Evolutionary conservation across 1,140 invertebrate species (phyloP), one percentile per base, ranked within the genome.

Genomic region (Drosophila albomicans): DNA sequence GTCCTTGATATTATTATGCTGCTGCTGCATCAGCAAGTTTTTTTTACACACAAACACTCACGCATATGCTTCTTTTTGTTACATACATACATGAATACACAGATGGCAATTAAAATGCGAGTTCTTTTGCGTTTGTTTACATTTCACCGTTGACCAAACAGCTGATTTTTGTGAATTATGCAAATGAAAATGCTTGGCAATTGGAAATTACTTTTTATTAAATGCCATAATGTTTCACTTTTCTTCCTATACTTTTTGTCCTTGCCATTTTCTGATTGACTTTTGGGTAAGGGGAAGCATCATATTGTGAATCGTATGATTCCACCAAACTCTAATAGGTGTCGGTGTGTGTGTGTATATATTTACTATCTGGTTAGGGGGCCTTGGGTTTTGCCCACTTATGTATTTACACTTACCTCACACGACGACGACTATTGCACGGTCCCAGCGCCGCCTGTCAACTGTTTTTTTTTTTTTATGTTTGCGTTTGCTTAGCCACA

Each of bases 341-440:
- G n/a, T 43, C 20, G 3, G 0, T 25, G 41, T 43, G n/a, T 7
- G 30, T 41, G 41, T 32, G 10, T 70, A 56, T 45, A 46, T 63
- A 41, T 63, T 46, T 64, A 71, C 52, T 64, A 71, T 54, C 51
- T 54, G 58, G 15, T 43, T 43, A 32, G 56, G 59, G 41, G 59
- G 68, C 68, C 51, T 63, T 70, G 68, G 48, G 49, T 51, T 69
- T 70, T 70, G 67, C 67, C 38, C 49, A 48, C 16, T 43, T 43
- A 43, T 56, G 3, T 54, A 71, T 64, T 63, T 35, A 59, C 30
- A 35, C 69, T 66, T 66, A 71, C 68, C 68, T 71, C 61, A 65
- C 59, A 71, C 66, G 48, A 69, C 30, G 43, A 69, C 28, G 41
- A 35, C 41, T 54, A 70, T 62, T 70, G 67, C 48, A 70, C 48